Evolutionary conservation across 1,140 invertebrate genomes (phyloP).

Genomic region (Bombus polaris): DNA sequence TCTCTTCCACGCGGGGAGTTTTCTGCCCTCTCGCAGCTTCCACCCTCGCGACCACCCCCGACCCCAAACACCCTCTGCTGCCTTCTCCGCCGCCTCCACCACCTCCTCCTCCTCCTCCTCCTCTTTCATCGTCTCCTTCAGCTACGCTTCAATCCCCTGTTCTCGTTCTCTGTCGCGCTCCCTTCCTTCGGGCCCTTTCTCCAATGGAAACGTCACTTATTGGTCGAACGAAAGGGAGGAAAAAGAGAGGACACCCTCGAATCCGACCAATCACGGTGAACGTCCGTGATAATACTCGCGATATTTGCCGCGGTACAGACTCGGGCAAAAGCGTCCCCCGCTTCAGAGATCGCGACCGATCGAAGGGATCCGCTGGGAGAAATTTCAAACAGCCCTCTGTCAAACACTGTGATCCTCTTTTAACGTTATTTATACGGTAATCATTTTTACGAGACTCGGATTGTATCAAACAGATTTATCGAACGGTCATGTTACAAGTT

Average conservation of each 20-base stretch:
- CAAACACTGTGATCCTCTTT: not conserved
- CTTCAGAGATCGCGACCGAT: slow-evolving; percentile 21
- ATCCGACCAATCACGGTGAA: slow-evolving; percentile 69
- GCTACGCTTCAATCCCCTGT: slow-evolving; percentile 1
- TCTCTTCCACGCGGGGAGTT: slow-evolving; percentile 61
- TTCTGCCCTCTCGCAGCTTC: slow-evolving; percentile 57
- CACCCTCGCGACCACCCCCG: slow-evolving; percentile 17
- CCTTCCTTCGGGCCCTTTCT: slow-evolving; percentile 70
- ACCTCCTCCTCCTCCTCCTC: not conserved
- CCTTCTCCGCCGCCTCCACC: slow-evolving; percentile 1
- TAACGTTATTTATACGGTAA: not conserved
- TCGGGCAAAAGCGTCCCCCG: slow-evolving; percentile 51
- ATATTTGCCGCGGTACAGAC: slow-evolving; percentile 57
- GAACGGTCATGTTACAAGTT: not conserved
- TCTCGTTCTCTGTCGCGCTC: slow-evolving; percentile 38
- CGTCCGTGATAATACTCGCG: slow-evolving; percentile 63
- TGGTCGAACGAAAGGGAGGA: slow-evolving; percentile 68
- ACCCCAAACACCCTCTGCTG: slow-evolving; percentile 7
- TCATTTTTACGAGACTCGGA: not conserved
- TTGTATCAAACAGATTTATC: not conserved
- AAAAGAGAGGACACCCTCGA: slow-evolving; percentile 66
- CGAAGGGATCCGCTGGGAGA: not conserved
- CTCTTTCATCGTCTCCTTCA: slow-evolving; percentile 15
- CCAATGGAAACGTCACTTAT: slow-evolving; percentile 79
- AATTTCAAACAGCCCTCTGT: not conserved